These are phyloP conservation scores for Geotrupes spiniger DNA, from an alignment of 2,888 invertebrate species.

Conservation along the genomic window DNA sequence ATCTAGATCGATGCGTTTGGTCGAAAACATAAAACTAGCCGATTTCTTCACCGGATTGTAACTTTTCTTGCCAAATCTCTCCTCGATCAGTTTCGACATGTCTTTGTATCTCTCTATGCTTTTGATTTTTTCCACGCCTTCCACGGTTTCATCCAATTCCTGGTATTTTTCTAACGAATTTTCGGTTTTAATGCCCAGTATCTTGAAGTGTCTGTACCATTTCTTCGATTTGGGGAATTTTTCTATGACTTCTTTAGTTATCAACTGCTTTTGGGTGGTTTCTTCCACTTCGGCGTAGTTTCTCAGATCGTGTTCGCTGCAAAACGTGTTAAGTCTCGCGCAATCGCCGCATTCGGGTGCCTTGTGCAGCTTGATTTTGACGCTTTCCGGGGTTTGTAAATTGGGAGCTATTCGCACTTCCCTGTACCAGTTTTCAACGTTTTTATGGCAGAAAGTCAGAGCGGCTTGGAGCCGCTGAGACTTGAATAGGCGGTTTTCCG, in stretches of 20 bases:
- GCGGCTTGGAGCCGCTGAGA: conserved; percentile 64
- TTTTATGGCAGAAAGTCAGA: conserved; percentile 63
- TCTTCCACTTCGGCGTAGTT: conserved; percentile 20
- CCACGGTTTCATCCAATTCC: conserved; percentile 58
- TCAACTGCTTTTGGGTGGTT: conserved; percentile 34
- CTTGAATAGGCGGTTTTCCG: conserved; percentile 62
- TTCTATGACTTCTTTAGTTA: conserved; percentile 41
- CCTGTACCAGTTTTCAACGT: conserved; percentile 63
- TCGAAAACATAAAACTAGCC: conserved; percentile 46
- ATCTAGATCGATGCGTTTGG: conserved; percentile 40
- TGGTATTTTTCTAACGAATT: conserved; percentile 33
- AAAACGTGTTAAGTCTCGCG: conserved; percentile 23
- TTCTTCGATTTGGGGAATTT: conserved; percentile 59
- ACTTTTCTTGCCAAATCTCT: conserved; percentile 57
- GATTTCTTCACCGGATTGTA: conserved; percentile 47
- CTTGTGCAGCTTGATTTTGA: conserved; percentile 10
- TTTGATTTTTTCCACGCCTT: conserved; percentile 63
- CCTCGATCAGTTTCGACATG: conserved; percentile 69
- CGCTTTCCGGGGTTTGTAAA: conserved; percentile 26
- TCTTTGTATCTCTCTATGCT: conserved; percentile 71
- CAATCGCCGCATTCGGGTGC: conserved; percentile 24
- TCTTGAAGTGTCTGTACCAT: conserved; percentile 64
- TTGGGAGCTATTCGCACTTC: conserved; percentile 51
- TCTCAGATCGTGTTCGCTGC: conserved; percentile 24
- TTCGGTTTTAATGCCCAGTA: conserved; percentile 53